Percentiles rank a stretch among this genome's conserved stretches.
phyloP scores from a whole-genome alignment of 2,113 vertebrate species.

The Nerophis ophidion region DNA sequence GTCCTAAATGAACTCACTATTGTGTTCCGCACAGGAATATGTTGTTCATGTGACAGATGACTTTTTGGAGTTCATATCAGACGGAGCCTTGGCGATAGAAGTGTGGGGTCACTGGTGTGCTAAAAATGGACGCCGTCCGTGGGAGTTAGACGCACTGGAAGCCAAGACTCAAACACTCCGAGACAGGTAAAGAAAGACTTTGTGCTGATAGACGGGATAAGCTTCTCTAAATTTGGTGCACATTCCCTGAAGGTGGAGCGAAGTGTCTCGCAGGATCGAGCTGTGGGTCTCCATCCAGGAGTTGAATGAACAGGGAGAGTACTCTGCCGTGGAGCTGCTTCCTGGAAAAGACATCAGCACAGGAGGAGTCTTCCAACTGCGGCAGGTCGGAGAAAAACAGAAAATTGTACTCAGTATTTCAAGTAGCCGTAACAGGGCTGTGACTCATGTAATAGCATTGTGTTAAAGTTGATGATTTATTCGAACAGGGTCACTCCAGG shows the following conservation, averaged over 20 bases:
- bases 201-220: background rate
- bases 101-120: slow-evolving; percentile 97
- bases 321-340: slow-evolving; percentile 86
- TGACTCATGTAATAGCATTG: background rate
- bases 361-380: slow-evolving; percentile 90
- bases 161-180: slow-evolving; percentile 86
- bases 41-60: slow-evolving; percentile 90
- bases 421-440: background rate
- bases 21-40: slow-evolving; percentile 75
- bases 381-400: slow-evolving; percentile 76
- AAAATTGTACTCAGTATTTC: background rate
- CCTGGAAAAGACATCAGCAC: slow-evolving; percentile 91
- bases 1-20: background rate
- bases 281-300: slow-evolving; percentile 91
- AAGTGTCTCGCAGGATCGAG: slow-evolving; percentile 91
- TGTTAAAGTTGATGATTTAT: slow-evolving; percentile 17
- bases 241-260: slow-evolving; percentile 81
- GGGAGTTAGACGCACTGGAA: slow-evolving; percentile 88
- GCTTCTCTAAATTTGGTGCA: slow-evolving; percentile 10
- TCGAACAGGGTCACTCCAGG: slow-evolving; percentile 88
- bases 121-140: slow-evolving; percentile 82
- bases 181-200: slow-evolving; percentile 77
- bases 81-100: slow-evolving; percentile 93
- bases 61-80: slow-evolving; percentile 95
- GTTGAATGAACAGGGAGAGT: slow-evolving; percentile 93